Base-by-base conservation (phyloP, 2,113 vertebrate genomes). In the Dendropsophus ebraccatus region DNA sequence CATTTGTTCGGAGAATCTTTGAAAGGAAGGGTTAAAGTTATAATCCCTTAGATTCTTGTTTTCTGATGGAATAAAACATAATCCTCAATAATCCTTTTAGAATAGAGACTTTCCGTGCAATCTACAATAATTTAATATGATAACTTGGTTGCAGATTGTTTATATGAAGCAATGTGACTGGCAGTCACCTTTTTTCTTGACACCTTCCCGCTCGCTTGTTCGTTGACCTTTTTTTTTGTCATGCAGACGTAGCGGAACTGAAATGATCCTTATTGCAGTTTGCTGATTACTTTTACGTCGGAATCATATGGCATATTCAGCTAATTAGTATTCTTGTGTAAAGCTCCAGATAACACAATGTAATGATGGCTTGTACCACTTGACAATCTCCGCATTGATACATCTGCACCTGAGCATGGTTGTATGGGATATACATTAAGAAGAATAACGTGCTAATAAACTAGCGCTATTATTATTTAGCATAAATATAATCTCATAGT, bases 61-160 rank as follows among this genome's bases (percentile, higher is more conserved):
- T 86, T 74, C 35, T 73, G 35, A 73, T 81, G 45, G 56, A 65
- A 56, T 70, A 28, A 79, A 69, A 32, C 30, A 19, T 60, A 79
- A 85, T 85, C 83, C 56, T 52, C 49, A 16, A 77, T 86, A 80
- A 82, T 89, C 25, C 86, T 84, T 91, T 89, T 87, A 86, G 83
- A 87, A 60, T 13, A 28, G 72, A 25, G 72, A 23, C 28, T 16
- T 0, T 90, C 17, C 56, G 73, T 85, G 70, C 82, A 82, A 77
- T 82, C 79, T 85, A 21, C 72, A 84, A 45, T 83, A n/a, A 50
- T 81, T 81, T 62, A 45, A 58, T 82, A 50, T 52, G 12, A 67
- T 82, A 82, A 69, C 65, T 69, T 67, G 37, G 28, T 17, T 56
- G 52, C 60, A 82, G 80, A 82, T 82, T 82, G 80, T 25, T 50